Base-by-base conservation (phyloP, 2,113 vertebrate genomes). In the Cariama cristata region DNA sequence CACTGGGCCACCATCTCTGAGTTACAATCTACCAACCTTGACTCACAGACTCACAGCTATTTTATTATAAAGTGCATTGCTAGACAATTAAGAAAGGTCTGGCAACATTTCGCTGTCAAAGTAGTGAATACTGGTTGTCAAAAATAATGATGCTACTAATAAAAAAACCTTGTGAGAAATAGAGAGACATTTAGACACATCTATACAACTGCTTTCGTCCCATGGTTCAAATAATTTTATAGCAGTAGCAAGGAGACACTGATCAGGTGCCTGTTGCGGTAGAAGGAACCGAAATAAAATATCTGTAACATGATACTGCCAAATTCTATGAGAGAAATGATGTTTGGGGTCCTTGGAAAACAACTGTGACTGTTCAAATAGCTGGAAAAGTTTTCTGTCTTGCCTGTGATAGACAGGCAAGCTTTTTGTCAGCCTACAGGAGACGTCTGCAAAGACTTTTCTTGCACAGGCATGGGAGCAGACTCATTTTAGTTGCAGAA, bases 71-170 rank as follows among this genome's bases (percentile, higher is more conserved):
- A 96, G 82, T 82, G 35, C 66, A 52, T 76, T 68, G 52, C 74
- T 56, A 87, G 81, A 82, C 66, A 79, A 90, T 94, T 95, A 93
- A 88, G 42, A 91, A 87, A 44, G 7, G 35, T 94, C 95, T 94
- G 80, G 38, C 84, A 93, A 60, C 30, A 84, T 85, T 91, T 73
- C 90, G 53, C 77, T 93, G 87, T 85, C 76, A 38, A 49, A 79
- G 47, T 14, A 68, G 62, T 30, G 56, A 96, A 85, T 76, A 32
- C 40, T 49, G 27, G 56, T 32, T 79, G 74, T 91, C 69, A 92
- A 94, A 97, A 95, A 81, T 82, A 90, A 93, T 32, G 56, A 64
- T 53, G 40, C 23, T 75, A 44, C 53, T 67, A 87, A 93, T 91
- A 94, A 92, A 82, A 96, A 96, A 73, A 18, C 30, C 60, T 49